A percentile compares a stretch with the other conserved stretches of the same genome.
Conservation (phyloP, 2,888 invertebrate species). For the Caenorhabditis sp. region DNA sequence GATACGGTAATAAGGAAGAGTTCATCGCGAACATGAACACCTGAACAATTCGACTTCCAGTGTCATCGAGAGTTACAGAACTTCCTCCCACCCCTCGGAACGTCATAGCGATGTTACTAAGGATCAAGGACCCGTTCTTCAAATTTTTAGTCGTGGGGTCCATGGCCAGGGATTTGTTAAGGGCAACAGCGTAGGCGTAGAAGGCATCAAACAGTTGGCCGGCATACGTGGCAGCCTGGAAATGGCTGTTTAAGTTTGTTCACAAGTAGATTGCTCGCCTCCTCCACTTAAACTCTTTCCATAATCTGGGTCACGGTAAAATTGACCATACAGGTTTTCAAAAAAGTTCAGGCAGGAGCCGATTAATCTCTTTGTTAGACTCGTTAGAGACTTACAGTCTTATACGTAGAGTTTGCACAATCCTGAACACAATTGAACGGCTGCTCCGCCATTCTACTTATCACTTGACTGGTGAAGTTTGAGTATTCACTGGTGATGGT, state of each 20-base stretch:
- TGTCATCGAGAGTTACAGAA: constrained; percentile 38
- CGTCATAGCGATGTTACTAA: constrained; percentile 42
- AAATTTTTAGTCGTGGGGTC: constrained; percentile 49
- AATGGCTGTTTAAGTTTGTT: no score
- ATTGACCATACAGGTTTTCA: no score
- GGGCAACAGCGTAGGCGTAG: constrained; percentile 52
- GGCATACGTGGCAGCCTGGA: constrained; percentile 56
- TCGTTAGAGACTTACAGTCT: constrained; percentile 41
- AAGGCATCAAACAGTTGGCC: constrained; percentile 65
- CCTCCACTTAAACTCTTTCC: no score
- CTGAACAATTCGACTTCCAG: constrained; percentile 58
- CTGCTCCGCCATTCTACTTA: constrained; percentile 45
- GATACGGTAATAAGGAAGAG: constrained; percentile 35
- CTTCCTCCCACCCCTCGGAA: constrained; percentile 55
- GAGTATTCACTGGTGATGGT: constrained; percentile 23
- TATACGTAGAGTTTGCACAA: constrained; percentile 47
- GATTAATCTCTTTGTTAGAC: no score
- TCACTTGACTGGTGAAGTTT: constrained; percentile 48
- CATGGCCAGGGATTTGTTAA: constrained; percentile 56
- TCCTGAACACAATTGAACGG: constrained; percentile 53
- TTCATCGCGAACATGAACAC: constrained; percentile 60
- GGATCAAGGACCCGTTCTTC: constrained; percentile 48
- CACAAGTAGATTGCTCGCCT: no score
- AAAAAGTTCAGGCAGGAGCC: no score
- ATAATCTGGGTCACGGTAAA: no score